Conservation (phyloP, 2,888 invertebrate genomes). For the Drosophila multiciliata region DNA sequence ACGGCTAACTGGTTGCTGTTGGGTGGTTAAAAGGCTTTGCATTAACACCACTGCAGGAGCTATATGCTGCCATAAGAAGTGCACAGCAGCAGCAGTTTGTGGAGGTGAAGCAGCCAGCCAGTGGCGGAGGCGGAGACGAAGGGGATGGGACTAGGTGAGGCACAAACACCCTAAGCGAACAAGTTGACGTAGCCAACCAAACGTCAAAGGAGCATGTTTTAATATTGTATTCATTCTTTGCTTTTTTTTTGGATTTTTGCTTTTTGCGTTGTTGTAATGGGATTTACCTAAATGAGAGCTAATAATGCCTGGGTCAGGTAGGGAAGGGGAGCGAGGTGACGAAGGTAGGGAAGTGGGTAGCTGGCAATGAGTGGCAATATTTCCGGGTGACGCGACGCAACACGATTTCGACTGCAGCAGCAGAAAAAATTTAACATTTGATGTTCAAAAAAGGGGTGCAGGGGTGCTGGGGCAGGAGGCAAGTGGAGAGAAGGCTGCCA, state of each 20-base stretch:
- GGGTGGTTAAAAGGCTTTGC: conserved; percentile 65
- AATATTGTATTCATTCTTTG: conserved; percentile 8
- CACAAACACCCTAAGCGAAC: conserved; percentile 60
- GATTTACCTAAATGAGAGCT: conserved; percentile 80
- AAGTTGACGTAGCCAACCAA: conserved; percentile 69
- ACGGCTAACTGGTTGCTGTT: conserved; percentile 7
- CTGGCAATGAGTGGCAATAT: conserved; percentile 71
- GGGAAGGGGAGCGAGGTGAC: not conserved
- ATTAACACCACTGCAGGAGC: conserved; percentile 62
- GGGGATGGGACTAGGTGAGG: not conserved
- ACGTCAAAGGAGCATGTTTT: conserved; percentile 63
- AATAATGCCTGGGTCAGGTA: conserved; percentile 61
- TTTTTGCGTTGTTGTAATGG: conserved; percentile 58
- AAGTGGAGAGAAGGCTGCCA: conserved; percentile 53
- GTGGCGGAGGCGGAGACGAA: not conserved
- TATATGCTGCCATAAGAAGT: conserved; percentile 9
- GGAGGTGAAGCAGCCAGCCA: not conserved
- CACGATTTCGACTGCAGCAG: conserved; percentile 3
- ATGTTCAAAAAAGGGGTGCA: conserved; percentile 45
- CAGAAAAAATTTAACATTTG: conserved; percentile 72
- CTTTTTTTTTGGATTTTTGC: conserved; percentile 10
- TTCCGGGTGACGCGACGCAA: conserved; percentile 64
- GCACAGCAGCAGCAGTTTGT: conserved; percentile 3
- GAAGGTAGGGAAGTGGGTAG: not conserved
- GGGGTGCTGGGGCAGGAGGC: not conserved